Evolutionary conservation across 2,888 invertebrate genomes (phyloP), one percentile per base, ranked within the genome.

Genomic region (Lithophane ornitopus): DNA sequence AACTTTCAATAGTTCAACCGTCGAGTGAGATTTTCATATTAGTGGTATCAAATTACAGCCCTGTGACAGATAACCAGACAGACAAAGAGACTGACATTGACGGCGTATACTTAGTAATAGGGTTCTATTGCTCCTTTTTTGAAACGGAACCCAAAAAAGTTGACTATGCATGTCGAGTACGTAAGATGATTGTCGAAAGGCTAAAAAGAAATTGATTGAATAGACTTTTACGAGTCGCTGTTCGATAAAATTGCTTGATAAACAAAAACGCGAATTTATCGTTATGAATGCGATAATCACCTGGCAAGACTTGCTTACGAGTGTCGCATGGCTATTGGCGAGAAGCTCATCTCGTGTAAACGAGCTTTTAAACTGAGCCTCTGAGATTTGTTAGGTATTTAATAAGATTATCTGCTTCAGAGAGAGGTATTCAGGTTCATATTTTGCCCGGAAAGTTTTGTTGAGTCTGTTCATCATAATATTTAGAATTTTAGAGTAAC

Each of bases 331-430:
- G 0, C 19, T n/a, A 8, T 28, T 44, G 0, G n/a, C 61, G 26
- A 61, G 26, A 28, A 61, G 28, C 3, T n/a, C 0, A 19, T 6
- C 34, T n/a, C 11, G 16, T 76, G 46, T 54, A 41, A 66, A 66
- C 1, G 9, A 26, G 7, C 16, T n/a, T 52, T 59, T 39, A 14
- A 46, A 6, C 39, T 28, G 2, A 44, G 19, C 54, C 52, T 34
- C 46, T 8, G 2, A 73, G 65, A 72, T 68, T 74, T 76, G 80
- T 73, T 56, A n/a, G 52, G 16, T 68, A 81, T 79, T 76, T 78
- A 79, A 75, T 78, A 72, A 82, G 77, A 84, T 78, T 80, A 81
- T 70, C 46, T 70, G 65, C 49, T 28, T 68, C 59, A 69, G 54
- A 76, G 73, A 74, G 68, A 70, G 69, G 61, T 69, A 78, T 65